phyloP scores from a whole-genome alignment of 2,797 vertebrate genomes.

The Tamandua tetradactyla region DNA sequence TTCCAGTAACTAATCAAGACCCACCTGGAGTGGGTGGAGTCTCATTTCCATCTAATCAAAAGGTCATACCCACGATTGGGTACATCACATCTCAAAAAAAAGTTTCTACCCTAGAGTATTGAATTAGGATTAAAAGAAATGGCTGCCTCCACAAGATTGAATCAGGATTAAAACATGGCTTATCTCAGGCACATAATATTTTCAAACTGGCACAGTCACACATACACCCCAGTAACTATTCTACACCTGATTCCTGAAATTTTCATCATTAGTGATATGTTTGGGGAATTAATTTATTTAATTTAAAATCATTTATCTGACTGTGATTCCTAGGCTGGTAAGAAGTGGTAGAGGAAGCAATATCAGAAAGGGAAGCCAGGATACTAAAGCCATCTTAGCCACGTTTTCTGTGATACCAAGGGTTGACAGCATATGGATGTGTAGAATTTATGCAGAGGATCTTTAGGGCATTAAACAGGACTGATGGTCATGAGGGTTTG shows the following conservation, averaged over 20 bases:
- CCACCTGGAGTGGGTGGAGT: no score
- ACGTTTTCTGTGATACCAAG: neutral
- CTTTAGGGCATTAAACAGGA: neutral
- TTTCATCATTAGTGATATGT: conserved; percentile 1
- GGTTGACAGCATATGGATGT: neutral
- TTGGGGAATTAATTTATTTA: neutral
- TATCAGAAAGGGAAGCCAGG: neutral
- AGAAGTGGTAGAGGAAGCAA: neutral
- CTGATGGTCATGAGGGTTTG: neutral
- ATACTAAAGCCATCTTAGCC: neutral
- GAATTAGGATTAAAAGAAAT: no score
- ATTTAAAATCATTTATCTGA: neutral
- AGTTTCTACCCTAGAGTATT: no score
- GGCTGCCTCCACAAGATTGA: no score
- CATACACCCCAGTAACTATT: neutral
- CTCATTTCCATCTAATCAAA: no score
- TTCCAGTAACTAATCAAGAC: no score
- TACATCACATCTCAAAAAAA: no score
- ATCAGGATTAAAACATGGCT: no score
- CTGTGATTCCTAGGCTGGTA: neutral
- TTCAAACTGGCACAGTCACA: no score
- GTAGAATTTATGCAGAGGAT: neutral
- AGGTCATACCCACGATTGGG: no score
- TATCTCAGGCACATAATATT: no score
- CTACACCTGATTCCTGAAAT: neutral